Base-by-base conservation (phyloP, 2,888 invertebrate species). In the Cetonia aurata region DNA sequence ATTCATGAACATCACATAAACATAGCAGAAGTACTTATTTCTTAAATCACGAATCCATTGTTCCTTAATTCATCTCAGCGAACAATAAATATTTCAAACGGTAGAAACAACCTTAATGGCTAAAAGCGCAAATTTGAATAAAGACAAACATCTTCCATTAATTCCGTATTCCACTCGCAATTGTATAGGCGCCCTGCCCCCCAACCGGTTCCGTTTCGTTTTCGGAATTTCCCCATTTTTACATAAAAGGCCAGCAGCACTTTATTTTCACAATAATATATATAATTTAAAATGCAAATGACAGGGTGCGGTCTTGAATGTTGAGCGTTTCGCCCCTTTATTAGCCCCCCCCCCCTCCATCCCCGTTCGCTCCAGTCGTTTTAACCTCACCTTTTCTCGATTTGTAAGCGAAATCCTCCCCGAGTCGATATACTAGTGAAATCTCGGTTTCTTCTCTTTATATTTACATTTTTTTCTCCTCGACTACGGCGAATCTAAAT, bases 281-380 rank as follows among this genome's bases (percentile, higher is more conserved):
- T 12, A 57, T 50, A 65, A 65, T 50, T 62, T 65, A 50, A 50
- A 50, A 65, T 65, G 52, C 50, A 50, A 65, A 65, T 65, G 50
- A 15, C 12, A 52, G 37, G 33, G 9, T 15, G 17, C 48, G 42
- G 60, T 31, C 48, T 25, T 25, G n/a, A 41, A 57, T 42, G 17
- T 15, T 19, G 10, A 37, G 13, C 62, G 9, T 31, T 48, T 15
- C 4, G 37, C 37, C 37, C n/a, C 15, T n/a, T 25, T 15, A 37
- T 56, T 56, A 3, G 13, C 33, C n/a, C 6, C 6, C 13, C n/a
- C 37, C 33, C n/a, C 3, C 13, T 13, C 13, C 6, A n/a, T n/a
- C n/a, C n/a, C n/a, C n/a, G n/a, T n/a, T n/a, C n/a, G n/a, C n/a
- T n/a, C n/a, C 33, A 2, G 33, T 9, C 31, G 17, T 17, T 48